Conservation (phyloP, 2,888 invertebrate species). For the Tridacna gigas region DNA sequence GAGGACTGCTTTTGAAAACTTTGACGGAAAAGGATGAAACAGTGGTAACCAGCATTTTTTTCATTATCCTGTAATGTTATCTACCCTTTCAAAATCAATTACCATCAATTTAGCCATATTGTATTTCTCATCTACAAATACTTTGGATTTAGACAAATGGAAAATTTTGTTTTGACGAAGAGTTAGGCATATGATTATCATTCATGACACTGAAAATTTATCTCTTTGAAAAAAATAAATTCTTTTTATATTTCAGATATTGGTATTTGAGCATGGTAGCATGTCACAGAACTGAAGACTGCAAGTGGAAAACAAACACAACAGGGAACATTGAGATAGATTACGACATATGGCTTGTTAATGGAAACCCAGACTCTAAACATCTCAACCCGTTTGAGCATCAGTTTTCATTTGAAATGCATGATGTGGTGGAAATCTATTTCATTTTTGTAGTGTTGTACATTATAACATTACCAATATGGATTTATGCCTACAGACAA, state of each 20-base stretch:
- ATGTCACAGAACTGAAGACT: slow-evolving; percentile 89
- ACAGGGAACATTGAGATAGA: slow-evolving; percentile 86
- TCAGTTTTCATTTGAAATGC: slow-evolving; percentile 96
- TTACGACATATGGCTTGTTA: slow-evolving; percentile 98
- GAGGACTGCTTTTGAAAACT: too few relatives aligned
- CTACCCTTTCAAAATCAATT: too few relatives aligned
- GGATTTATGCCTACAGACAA: slow-evolving; percentile 94
- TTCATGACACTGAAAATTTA: too few relatives aligned
- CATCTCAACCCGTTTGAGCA: slow-evolving; percentile 92
- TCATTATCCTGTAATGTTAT: too few relatives aligned
- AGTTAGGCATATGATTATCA: too few relatives aligned
- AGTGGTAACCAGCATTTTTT: too few relatives aligned
- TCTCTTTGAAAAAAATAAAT: background rate
- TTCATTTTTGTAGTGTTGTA: slow-evolving; percentile 94
- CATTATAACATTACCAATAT: slow-evolving; percentile 93
- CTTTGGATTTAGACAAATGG: too few relatives aligned
- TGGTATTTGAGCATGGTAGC: slow-evolving; percentile 98
- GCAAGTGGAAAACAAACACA: slow-evolving; percentile 75
- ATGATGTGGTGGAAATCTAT: slow-evolving; percentile 96
- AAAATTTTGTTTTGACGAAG: too few relatives aligned
- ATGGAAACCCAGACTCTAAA: slow-evolving; percentile 96
- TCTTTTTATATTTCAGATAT: slow-evolving; percentile 88
- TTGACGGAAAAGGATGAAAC: too few relatives aligned
- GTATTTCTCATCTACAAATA: too few relatives aligned
- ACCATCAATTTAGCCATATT: too few relatives aligned